Evolutionary conservation across 1,140 invertebrate genomes (phyloP), one percentile per base, ranked within the genome.

Genomic region (Heterodera schachtii): DNA sequence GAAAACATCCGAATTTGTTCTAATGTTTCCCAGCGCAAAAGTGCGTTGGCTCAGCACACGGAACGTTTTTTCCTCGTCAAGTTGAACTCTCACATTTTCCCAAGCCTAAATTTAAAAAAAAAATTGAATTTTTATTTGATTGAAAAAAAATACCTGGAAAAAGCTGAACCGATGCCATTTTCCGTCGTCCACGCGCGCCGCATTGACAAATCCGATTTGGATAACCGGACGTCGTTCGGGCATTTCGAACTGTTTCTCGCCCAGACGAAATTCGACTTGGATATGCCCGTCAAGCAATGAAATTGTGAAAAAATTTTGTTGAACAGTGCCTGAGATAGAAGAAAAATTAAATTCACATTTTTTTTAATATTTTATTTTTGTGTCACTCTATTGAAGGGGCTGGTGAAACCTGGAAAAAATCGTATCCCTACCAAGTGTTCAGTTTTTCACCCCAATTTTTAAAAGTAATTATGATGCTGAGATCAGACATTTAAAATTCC

Each of bases 201-300:
- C 66, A 89, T 80, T 70, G 83, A 75, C 49, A 75, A 60, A 75
- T 75, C 2, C 79, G 46, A 90, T 81, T 3, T 81, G 84, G 64
- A 80, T 86, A 13, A 88, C 83, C 21, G 85, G 85, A 49, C 88
- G 76, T 73, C 82, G 81, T 7, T 82, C 80, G 2, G 93, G 93
- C 71, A 94, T 93, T 82, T 93, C 93, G 86, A 94, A 94, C 9
- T 92, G 92, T 0, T 93, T 92, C 16, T 93, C 93, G 89, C 96
- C 95, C 13, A 97, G 94, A 3, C 96, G 95, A 90, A 95, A 95
- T 82, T 95, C 92, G 83, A 97, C 90, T 73, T 95, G 91, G n/a
- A 97, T 91, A 1, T 93, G 93, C 41, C 95, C 95, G 88, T 96
- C 95, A 6, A 97, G 94, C 19, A 98, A 91, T 89, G 96, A 97